Percentiles rank a stretch among this genome's conserved stretches.
Conservation (phyloP, 2,888 invertebrate species). For the Exephanes ischioxanthus region DNA sequence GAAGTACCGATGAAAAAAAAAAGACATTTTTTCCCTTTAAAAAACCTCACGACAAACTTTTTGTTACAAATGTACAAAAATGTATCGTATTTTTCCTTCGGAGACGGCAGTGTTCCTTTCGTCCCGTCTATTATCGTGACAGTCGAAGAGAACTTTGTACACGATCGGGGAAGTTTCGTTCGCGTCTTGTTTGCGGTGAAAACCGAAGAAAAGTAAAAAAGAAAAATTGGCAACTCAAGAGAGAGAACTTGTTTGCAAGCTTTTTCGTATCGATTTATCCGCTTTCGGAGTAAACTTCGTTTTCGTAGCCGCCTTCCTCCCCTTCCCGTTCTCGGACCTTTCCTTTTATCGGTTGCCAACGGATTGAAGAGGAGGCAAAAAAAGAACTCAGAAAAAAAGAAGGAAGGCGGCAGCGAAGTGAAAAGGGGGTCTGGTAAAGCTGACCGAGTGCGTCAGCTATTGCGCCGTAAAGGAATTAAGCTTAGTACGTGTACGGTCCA, state of each 20-base stretch:
- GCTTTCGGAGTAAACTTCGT: constrained; percentile 8
- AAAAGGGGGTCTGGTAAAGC: constrained; percentile 20
- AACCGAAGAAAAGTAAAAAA: not conserved
- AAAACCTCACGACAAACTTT: not conserved
- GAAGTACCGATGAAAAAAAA: not conserved
- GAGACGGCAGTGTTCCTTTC: not conserved
- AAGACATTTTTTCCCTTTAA: not conserved
- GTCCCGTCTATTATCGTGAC: not conserved
- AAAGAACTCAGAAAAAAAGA: constrained; percentile 16
- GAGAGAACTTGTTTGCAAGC: not conserved
- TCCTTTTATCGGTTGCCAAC: not conserved
- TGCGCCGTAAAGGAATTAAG: constrained; percentile 48
- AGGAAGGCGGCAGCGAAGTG: constrained; percentile 24
- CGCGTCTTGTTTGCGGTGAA: not conserved
- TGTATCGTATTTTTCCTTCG: not conserved
- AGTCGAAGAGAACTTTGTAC: not conserved
- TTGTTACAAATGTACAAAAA: not conserved
- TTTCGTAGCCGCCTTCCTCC: not conserved
- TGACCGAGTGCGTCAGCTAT: constrained; percentile 63
- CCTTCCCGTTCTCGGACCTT: not conserved
- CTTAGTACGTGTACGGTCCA: constrained; percentile 28
- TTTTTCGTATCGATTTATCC: constrained; percentile 11
- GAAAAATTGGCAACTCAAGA: not conserved
- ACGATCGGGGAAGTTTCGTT: not conserved
- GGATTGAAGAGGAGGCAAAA: not conserved